phyloP scores from a whole-genome alignment of 2,797 vertebrate genomes.

The Neosilurus mollespiculum region DNA sequence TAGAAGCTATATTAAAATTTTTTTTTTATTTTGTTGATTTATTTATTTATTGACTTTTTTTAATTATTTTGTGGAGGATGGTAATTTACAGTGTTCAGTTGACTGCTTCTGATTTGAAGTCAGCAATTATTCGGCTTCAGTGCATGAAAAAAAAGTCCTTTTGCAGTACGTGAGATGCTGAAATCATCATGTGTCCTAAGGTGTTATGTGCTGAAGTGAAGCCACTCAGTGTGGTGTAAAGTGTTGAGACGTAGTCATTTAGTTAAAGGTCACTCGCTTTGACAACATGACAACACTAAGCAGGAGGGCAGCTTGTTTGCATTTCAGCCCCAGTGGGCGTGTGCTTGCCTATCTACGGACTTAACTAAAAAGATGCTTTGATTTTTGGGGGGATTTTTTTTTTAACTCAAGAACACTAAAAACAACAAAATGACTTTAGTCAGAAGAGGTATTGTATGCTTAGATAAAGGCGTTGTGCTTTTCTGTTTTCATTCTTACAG shows the following conservation, averaged over 20 bases:
- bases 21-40: too few relatives aligned
- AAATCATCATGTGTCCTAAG: slow-evolving; percentile 4
- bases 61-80: too few relatives aligned
- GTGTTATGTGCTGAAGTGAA: slow-evolving; percentile 28
- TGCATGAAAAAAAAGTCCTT: neutral
- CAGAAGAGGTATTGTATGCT: slow-evolving; percentile 47
- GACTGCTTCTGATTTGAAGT: neutral
- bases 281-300: slow-evolving; percentile 46
- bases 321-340: slow-evolving; percentile 35
- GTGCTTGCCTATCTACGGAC: slow-evolving; percentile 21
- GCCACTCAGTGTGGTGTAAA: slow-evolving; percentile 38
- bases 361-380: slow-evolving; percentile 33
- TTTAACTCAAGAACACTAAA: slow-evolving; percentile 30
- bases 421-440: slow-evolving; percentile 42
- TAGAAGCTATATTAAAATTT: too few relatives aligned
- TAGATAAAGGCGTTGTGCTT: slow-evolving; percentile 54
- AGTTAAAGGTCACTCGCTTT: slow-evolving; percentile 53
- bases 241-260: slow-evolving; percentile 39
- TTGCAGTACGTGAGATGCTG: neutral
- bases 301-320: slow-evolving; percentile 26
- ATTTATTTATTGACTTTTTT: too few relatives aligned
- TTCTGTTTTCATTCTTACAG: slow-evolving; percentile 54
- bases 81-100: neutral
- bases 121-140: slow-evolving; percentile 2
- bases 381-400: neutral